phyloP scores from a whole-genome alignment of 2,113 vertebrate species.

The Orthochromis indermauri region DNA sequence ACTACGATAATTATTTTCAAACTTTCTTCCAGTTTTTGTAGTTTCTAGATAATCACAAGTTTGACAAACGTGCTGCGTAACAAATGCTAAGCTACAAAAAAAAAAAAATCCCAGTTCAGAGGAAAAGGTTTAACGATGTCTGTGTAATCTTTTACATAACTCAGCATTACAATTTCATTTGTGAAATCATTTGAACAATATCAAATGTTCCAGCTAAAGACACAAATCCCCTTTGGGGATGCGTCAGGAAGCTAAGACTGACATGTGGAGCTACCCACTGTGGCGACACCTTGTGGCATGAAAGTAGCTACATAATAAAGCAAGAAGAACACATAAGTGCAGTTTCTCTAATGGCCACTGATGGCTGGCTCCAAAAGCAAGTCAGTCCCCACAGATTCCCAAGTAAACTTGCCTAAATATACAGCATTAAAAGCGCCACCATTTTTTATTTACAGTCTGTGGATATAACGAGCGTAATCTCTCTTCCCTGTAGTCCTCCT shows the following conservation, averaged over 20 bases:
- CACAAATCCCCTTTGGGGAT: background rate
- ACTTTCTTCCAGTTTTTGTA: background rate
- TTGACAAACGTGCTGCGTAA: background rate
- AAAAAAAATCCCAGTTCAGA: background rate
- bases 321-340: background rate
- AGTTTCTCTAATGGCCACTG: background rate
- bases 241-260: accelerated
- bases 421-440: background rate
- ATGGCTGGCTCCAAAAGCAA: background rate
- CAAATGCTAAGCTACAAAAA: background rate
- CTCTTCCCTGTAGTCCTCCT: accelerated
- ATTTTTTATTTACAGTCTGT: background rate
- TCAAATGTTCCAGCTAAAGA: background rate
- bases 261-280: background rate
- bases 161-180: background rate
- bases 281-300: background rate
- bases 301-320: background rate
- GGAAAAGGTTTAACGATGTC: background rate
- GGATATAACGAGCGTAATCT: background rate
- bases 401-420: background rate
- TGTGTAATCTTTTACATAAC: background rate
- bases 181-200: background rate
- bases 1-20: accelerated
- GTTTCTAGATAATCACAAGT: background rate
- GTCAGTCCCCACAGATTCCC: background rate